phyloP scores from a whole-genome alignment of 1,140 invertebrate genomes.

The Lithobius niger region DNA sequence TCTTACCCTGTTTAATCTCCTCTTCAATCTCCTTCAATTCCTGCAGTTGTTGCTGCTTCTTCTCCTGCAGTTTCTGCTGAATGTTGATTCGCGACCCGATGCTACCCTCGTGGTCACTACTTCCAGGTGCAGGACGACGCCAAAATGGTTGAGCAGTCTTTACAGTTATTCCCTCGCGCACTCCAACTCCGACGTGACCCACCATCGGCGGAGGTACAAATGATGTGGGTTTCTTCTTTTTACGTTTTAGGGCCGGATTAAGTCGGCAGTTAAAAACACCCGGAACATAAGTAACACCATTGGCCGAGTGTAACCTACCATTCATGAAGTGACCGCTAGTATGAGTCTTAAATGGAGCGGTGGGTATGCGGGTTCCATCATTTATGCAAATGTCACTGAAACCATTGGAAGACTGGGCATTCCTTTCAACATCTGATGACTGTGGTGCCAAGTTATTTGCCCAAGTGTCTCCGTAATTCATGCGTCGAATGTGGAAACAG shows the following conservation, averaged over 20 bases:
- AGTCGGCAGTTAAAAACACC: conserved; percentile 82
- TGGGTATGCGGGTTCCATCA: conserved; percentile 8
- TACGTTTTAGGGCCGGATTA: conserved; percentile 58
- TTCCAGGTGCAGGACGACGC: conserved; percentile 45
- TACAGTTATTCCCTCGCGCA: no score
- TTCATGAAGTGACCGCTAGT: conserved; percentile 15
- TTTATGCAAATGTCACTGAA: conserved; percentile 10
- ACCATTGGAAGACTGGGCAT: conserved; percentile 7
- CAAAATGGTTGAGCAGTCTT: conserved; percentile 53
- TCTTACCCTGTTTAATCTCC: conserved; percentile 62
- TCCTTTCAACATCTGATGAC: conserved; percentile 14
- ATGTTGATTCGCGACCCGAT: conserved; percentile 66
- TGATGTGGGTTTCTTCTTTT: conserved; percentile 77
- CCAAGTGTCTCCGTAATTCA: conserved; percentile 21
- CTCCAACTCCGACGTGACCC: conserved; percentile 25
- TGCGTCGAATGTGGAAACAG: conserved; percentile 45
- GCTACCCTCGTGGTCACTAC: conserved; percentile 54
- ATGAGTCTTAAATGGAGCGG: conserved; percentile 14
- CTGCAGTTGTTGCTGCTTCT: conserved; percentile 72
- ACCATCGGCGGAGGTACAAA: conserved; percentile 59
- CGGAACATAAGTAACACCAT: conserved; percentile 39
- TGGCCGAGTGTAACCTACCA: conserved; percentile 7
- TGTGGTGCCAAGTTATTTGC: conserved; percentile 13
- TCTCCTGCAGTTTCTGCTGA: conserved; percentile 71
- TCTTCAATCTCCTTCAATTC: conserved; percentile 57